A percentile compares a stretch with the other conserved stretches of the same genome.
phyloP scores from a whole-genome alignment of 92 coral and sea anemone species.

The Scolanthus callimorphus region DNA sequence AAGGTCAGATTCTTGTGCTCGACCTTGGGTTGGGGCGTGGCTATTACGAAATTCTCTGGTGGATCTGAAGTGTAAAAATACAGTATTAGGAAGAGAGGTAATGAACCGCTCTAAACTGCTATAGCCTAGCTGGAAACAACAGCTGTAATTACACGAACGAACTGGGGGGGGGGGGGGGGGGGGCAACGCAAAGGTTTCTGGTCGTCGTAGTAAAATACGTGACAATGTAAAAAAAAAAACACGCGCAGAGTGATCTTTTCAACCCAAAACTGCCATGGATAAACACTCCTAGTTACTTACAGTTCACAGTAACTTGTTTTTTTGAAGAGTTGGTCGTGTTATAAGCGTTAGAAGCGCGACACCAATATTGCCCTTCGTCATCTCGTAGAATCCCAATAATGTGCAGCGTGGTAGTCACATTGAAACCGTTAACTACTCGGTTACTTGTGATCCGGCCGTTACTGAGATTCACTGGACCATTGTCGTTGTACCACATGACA shows the following conservation, averaged over 20 bases:
- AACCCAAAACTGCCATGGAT: neutral
- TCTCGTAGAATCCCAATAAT: neutral
- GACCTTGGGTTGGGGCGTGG: neutral
- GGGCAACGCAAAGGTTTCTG: too few species aligned
- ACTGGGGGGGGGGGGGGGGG: too few species aligned
- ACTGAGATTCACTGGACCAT: too few species aligned
- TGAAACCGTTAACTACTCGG: too few species aligned
- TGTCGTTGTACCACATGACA: too few species aligned
- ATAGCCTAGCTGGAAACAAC: too few species aligned
- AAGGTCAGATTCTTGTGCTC: conserved; percentile 5
- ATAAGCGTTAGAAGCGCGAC: neutral
- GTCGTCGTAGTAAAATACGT: too few species aligned
- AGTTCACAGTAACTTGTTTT: neutral
- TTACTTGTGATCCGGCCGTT: too few species aligned
- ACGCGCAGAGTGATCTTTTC: conserved; percentile 2
- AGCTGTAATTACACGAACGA: neutral
- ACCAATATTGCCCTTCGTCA: conserved; percentile 6
- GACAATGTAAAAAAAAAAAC: too few species aligned
- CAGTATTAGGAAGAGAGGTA: too few species aligned
- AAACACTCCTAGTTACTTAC: neutral
- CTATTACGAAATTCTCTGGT: neutral
- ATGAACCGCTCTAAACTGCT: too few species aligned
- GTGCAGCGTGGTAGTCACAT: too few species aligned
- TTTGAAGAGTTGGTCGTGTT: neutral
- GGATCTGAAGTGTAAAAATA: neutral